A percentile compares a stretch with the other conserved stretches of the same genome.
Conservation (phyloP, 2,888 invertebrate genomes). For the Sphaerophoria taeniata region DNA sequence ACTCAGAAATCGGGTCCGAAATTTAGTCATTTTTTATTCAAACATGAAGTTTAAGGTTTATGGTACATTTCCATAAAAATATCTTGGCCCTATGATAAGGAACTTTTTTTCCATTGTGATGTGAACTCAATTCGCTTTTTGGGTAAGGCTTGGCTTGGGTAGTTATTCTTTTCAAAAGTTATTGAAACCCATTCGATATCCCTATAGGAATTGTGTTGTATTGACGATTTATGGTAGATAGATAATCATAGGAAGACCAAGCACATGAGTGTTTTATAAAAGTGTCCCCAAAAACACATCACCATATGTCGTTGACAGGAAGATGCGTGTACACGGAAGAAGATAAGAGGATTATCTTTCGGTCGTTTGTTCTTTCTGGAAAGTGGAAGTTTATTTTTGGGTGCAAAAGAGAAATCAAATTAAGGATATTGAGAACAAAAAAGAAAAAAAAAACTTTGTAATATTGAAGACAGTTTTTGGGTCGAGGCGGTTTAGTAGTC, state of each 20-base stretch:
- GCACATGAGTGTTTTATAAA: conserved; percentile 21
- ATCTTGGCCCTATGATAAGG: conserved; percentile 20
- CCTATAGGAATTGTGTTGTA: conserved; percentile 25
- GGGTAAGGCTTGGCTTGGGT: background rate
- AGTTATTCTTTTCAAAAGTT: conserved; percentile 25
- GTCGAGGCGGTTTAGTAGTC: background rate
- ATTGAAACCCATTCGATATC: conserved; percentile 34
- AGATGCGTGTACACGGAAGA: conserved; percentile 26
- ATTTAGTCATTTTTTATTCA: conserved; percentile 21
- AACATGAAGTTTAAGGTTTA: conserved; percentile 9
- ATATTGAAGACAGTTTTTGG: background rate
- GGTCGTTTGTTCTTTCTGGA: conserved; percentile 31
- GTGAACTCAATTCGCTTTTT: background rate
- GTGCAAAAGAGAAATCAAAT: conserved; percentile 9
- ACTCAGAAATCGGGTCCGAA: background rate
- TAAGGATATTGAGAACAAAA: conserved; percentile 2
- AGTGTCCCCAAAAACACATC: conserved; percentile 27
- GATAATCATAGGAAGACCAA: conserved; percentile 16
- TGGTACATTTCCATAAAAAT: conserved; percentile 20
- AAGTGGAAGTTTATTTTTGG: conserved; percentile 20
- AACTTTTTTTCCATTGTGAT: conserved; percentile 10
- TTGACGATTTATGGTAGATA: conserved; percentile 11
- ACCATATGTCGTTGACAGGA: conserved; percentile 36
- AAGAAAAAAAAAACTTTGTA: conserved; percentile 6
- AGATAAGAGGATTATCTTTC: conserved; percentile 38